Evolutionary conservation across 1,140 invertebrate species (phyloP).

Genomic region (Batillaria attramentaria): DNA sequence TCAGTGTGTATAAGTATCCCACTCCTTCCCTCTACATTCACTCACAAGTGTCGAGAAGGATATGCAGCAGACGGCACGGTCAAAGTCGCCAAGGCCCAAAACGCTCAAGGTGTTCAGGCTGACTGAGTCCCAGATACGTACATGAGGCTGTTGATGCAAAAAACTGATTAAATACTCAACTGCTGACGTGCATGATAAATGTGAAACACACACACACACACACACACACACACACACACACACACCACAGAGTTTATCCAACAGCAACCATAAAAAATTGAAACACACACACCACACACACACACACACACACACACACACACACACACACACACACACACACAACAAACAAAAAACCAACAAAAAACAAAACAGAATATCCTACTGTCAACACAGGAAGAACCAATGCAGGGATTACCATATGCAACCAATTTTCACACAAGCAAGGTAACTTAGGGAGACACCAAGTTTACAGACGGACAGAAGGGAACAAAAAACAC

Average conservation of each 20-base stretch:
- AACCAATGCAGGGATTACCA: background rate
- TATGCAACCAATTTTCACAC: too few species aligned
- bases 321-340: background rate
- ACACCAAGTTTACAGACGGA: background rate
- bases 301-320: slow-evolving; percentile 13
- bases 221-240: slow-evolving; percentile 13
- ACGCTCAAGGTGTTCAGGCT: slow-evolving; percentile 89
- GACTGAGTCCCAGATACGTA: slow-evolving; percentile 94
- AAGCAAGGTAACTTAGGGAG: too few species aligned
- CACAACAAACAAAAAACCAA: background rate
- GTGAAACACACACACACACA: background rate
- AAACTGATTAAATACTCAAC: background rate
- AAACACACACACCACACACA: background rate
- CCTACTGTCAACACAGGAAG: background rate
- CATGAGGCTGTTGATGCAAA: slow-evolving; percentile 81
- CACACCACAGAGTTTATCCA: background rate
- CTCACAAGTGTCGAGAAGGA: slow-evolving; percentile 89
- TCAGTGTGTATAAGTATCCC: too few species aligned
- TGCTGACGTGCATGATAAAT: background rate
- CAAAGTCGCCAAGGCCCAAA: slow-evolving; percentile 88
- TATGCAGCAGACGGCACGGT: slow-evolving; percentile 86
- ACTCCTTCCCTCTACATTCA: too few species aligned
- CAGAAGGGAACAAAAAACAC: background rate
- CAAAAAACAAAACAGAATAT: background rate
- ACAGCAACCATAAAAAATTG: background rate